Percentiles rank a stretch among this genome's conserved stretches.
phyloP scores from a whole-genome alignment of 2,888 invertebrate species.

The Drosophila paramelanica region DNA sequence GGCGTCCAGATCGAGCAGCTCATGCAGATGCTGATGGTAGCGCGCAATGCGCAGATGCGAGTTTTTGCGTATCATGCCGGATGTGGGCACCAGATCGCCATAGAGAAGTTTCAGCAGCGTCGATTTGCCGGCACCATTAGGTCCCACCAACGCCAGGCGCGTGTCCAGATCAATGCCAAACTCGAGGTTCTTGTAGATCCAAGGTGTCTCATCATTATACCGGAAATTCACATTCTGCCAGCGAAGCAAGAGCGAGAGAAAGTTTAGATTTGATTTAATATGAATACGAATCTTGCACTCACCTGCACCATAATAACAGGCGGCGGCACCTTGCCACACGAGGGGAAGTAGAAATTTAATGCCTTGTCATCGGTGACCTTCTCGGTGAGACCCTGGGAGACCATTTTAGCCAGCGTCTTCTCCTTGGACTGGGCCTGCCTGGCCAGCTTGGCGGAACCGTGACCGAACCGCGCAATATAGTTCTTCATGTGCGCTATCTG shows the following conservation, averaged over 20 bases:
- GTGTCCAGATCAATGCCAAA: slow-evolving; percentile 99
- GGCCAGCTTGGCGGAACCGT: slow-evolving; percentile 99
- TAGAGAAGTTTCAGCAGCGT: slow-evolving; percentile 97
- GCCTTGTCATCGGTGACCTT: slow-evolving; percentile 96
- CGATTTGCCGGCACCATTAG: slow-evolving; percentile 99
- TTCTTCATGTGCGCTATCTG: slow-evolving; percentile 99
- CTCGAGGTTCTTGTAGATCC: slow-evolving; percentile 98
- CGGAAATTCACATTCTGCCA: slow-evolving; percentile 95
- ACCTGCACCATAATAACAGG: slow-evolving; percentile 99
- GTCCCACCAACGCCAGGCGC: slow-evolving; percentile 96
- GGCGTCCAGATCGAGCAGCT: slow-evolving; percentile 96
- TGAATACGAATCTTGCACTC: slow-evolving; percentile 13
- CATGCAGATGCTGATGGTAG: slow-evolving; percentile 99
- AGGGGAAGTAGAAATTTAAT: slow-evolving; percentile 97
- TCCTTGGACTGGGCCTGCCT: slow-evolving; percentile 99
- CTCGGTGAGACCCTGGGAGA: slow-evolving; percentile 98
- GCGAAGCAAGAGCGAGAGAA: neutral
- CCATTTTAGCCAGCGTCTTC: slow-evolving; percentile 99
- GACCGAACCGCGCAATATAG: slow-evolving; percentile 99
- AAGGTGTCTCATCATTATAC: slow-evolving; percentile 93
- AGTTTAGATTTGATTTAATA: neutral
- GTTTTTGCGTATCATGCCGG: slow-evolving; percentile 99
- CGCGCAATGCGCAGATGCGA: slow-evolving; percentile 98
- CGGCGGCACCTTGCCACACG: slow-evolving; percentile 98
- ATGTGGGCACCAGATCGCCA: slow-evolving; percentile 96